Conservation (phyloP, 2,797 vertebrate genomes). For the Neosilurus mollespiculum region DNA sequence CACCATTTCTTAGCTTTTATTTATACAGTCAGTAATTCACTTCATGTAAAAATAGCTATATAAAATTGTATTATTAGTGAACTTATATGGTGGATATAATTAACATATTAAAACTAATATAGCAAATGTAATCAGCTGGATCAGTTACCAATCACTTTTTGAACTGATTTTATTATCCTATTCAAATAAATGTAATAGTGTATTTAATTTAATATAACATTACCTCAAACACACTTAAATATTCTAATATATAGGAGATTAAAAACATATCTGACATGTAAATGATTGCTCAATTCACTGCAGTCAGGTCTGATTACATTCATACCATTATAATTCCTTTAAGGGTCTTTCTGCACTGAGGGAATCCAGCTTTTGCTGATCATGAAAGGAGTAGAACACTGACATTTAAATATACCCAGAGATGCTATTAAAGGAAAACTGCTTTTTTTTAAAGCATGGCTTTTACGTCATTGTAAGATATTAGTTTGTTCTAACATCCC, state of each 20-base stretch:
- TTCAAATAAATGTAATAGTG: neutral
- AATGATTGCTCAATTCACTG: conserved; percentile 31
- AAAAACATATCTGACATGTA: neutral
- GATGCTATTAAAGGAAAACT: conserved; percentile 24
- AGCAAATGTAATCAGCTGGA: neutral
- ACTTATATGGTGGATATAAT: neutral
- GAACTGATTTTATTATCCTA: neutral
- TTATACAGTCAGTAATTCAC: neutral
- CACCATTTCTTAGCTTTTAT: conserved; percentile 32
- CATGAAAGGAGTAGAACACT: conserved; percentile 37
- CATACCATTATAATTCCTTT: neutral
- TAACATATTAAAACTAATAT: neutral
- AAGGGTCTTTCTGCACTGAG: neutral
- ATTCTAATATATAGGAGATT: neutral
- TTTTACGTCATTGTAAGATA: conserved; percentile 3
- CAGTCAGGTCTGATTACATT: conserved; percentile 38
- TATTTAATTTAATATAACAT: neutral
- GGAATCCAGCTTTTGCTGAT: conserved; percentile 40
- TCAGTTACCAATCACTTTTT: no score
- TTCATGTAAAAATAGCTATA: no score
- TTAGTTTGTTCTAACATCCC: conserved; percentile 5
- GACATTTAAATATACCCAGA: conserved; percentile 42
- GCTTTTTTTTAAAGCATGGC: neutral
- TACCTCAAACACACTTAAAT: neutral
- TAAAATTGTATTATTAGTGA: neutral